These are phyloP conservation scores for Pseudorhiza aurosa DNA, from an alignment of 30 jellyfish, hydroid and myxozoan species.

Conservation along the genomic window DNA sequence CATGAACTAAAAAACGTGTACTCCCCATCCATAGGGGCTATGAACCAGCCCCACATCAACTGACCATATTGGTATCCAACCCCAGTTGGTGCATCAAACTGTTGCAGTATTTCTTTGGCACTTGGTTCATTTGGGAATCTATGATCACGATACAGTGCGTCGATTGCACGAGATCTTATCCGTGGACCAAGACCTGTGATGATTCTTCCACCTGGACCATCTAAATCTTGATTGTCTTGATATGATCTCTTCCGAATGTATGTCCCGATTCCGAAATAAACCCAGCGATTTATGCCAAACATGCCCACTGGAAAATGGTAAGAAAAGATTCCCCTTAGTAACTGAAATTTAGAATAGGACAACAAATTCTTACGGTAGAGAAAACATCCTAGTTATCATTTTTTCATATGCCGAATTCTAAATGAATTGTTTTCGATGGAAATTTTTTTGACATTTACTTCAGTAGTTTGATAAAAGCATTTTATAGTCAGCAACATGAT, in stretches of 20 bases:
- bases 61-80: slow-evolving; percentile 95
- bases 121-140: slow-evolving; percentile 97
- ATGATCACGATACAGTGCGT: slow-evolving; percentile 87
- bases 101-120: slow-evolving; percentile 84
- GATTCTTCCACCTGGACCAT: slow-evolving; percentile 80
- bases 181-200: slow-evolving; percentile 43
- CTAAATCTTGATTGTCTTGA: slow-evolving; percentile 65
- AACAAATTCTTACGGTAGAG: no score
- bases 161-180: slow-evolving; percentile 77
- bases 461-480: no score
- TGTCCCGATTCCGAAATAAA: slow-evolving; percentile 72
- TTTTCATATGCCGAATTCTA: no score
- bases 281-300: slow-evolving; percentile 85
- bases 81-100: slow-evolving; percentile 96
- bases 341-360: no score
- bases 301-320: slow-evolving; percentile 48
- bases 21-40: slow-evolving; percentile 98
- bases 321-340: no score
- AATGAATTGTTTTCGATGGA: no score
- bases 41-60: slow-evolving; percentile 98
- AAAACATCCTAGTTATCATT: no score
- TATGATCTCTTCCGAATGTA: slow-evolving; percentile 46
- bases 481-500: no score
- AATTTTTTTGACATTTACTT: no score
- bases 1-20: slow-evolving; percentile 94